phyloP scores from a whole-genome alignment of 2,113 vertebrate genomes.

The Saimiri boliviensis region DNA sequence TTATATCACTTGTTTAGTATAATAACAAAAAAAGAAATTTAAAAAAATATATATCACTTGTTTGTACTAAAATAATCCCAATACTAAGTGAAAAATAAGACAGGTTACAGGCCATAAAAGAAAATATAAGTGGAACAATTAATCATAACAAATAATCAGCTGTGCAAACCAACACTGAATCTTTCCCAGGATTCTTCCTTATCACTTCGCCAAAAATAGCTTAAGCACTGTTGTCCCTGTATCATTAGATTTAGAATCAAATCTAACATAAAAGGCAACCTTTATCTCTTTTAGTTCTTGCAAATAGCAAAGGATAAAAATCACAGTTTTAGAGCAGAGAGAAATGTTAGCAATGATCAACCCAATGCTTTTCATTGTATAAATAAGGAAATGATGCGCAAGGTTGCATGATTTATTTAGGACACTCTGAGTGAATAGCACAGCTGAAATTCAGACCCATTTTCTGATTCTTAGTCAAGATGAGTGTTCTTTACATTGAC shows the following conservation, averaged over 20 bases:
- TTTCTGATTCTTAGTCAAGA: neutral
- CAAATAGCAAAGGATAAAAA: conserved; percentile 35
- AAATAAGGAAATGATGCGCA: neutral
- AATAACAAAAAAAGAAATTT: too few species aligned
- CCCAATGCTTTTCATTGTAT: neutral
- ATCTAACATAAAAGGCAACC: conserved; percentile 15
- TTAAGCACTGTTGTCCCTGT: neutral
- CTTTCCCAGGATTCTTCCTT: neutral
- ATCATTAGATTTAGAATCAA: conserved; percentile 13
- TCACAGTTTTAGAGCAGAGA: neutral
- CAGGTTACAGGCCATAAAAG: neutral
- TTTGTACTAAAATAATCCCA: neutral
- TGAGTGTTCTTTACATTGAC: neutral
- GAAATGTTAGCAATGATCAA: neutral
- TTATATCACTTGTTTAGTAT: neutral
- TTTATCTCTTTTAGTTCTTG: neutral
- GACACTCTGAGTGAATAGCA: neutral
- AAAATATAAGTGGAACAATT: neutral
- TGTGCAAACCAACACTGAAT: neutral
- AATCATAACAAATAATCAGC: neutral
- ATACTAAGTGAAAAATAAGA: neutral
- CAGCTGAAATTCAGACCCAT: neutral
- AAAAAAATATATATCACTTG: neutral
- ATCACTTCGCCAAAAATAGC: neutral
- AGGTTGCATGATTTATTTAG: neutral